These are phyloP conservation scores for Chironomus striatipennis DNA, from an alignment of 1,140 invertebrate species.

Conservation along the genomic window DNA sequence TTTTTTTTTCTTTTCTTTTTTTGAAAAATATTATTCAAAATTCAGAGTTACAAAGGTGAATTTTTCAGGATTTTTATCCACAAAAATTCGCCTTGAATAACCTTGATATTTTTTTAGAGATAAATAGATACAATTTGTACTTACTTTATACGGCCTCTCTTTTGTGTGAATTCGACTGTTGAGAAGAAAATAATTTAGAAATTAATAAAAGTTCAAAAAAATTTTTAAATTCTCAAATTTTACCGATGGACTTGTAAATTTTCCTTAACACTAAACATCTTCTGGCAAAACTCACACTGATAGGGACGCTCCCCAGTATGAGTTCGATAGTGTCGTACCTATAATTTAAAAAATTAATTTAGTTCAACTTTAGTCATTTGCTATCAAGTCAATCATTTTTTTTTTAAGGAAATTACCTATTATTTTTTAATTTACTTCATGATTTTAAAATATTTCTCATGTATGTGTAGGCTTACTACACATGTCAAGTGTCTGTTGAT, in stretches of 20 bases:
- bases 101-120: not conserved
- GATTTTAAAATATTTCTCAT: too few species aligned
- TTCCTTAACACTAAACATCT: constrained; percentile 86
- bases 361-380: not conserved
- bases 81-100: not conserved
- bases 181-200: not conserved
- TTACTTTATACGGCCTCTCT: constrained; percentile 54
- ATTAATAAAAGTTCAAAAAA: too few species aligned
- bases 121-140: too few species aligned
- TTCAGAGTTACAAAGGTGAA: too few species aligned
- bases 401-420: too few species aligned
- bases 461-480: too few species aligned
- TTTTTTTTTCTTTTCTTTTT: too few species aligned
- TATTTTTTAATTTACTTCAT: too few species aligned
- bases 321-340: constrained; percentile 73
- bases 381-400: not conserved
- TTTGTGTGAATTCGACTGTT: constrained; percentile 79
- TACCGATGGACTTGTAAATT: constrained; percentile 80
- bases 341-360: not conserved
- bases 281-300: constrained; percentile 86
- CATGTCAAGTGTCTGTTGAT: too few species aligned
- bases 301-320: constrained; percentile 81
- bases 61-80: too few species aligned
- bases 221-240: not conserved
- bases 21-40: too few species aligned